Conservation (phyloP, 2,888 invertebrate genomes). For the Adelphocoris suturalis region DNA sequence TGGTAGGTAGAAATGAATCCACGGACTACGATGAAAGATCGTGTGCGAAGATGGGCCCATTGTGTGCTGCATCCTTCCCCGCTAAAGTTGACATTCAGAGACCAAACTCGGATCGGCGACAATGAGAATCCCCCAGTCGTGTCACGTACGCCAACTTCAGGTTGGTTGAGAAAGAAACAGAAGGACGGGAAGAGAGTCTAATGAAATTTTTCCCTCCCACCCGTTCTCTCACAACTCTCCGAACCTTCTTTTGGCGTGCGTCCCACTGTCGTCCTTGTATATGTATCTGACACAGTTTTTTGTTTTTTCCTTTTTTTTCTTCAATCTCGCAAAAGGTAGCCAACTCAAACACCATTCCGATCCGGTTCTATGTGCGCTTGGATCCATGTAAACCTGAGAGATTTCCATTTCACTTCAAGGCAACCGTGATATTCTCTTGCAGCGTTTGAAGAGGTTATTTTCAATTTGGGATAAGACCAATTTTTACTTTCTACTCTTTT, state of each 20-base stretch:
- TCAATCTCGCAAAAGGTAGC: background rate
- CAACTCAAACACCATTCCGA: background rate
- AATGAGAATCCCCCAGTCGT: constrained; percentile 49
- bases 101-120: constrained; percentile 44
- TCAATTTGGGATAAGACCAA: too few species aligned
- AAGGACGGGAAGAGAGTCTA: constrained; percentile 59
- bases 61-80: constrained; percentile 9
- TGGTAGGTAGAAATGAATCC: too few species aligned
- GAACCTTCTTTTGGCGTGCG: constrained; percentile 38
- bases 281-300: constrained; percentile 11
- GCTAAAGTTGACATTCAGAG: constrained; percentile 52
- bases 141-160: constrained; percentile 68
- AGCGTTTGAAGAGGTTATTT: too few species aligned
- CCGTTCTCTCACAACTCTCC: background rate
- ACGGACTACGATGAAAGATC: too few species aligned
- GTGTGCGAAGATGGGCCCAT: background rate
- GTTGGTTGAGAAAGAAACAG: constrained; percentile 62
- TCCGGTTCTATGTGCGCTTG: background rate
- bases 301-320: background rate
- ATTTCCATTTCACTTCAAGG: too few species aligned
- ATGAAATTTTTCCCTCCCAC: constrained; percentile 62
- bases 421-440: too few species aligned
- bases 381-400: background rate
- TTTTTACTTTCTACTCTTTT: too few species aligned
- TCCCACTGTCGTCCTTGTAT: constrained; percentile 31